Base-by-base conservation (phyloP, 2,113 vertebrate species). In the Pachypanchax playfairii region DNA sequence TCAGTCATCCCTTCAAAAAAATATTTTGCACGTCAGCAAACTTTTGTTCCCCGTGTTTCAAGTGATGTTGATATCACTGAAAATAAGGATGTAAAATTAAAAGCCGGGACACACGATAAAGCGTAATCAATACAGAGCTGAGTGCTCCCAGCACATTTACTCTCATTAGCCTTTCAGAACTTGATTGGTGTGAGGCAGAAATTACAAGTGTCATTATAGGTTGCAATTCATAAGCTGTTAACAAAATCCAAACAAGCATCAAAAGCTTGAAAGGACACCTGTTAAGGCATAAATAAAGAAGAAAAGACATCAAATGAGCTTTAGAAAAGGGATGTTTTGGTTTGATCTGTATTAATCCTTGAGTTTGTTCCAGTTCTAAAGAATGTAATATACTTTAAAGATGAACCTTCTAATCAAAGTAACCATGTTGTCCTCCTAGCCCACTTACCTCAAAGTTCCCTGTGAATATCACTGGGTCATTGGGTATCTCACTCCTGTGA, bases 401-500 rank as follows among this genome's bases (percentile, higher is more conserved):
- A 46, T 13, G 29, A 56, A 46, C 58, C 38, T 56, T 59, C 48
- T 47, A 52, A 12, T 14, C 24, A 65, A 31, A 25, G 25, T 71
- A 66, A 58, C 64, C 56, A 50, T 46, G 60, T 36, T 50, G 43
- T 57, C 77, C 49, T 63, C 29, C 21, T 43, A 4, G 18, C 53
- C 44, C 12, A 38, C 52, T 60, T 47, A 35, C 42, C 2, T 0
- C 36, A 50, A 81, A 73, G 69, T 77, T 80, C 66, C 66, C 41
- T 0, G 15, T 38, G 51, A 75, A 59, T 51, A 79, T 77, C 66
- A 80, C 75, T 69, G 53, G 79, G 80, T 77, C 65, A 75, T 76
- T 68, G 53, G 22, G 24, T 33, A 35, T 69, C 73, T 74, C 70
- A 65, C 85, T 61, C 59, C 79, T 75, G 78, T 44, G 84, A 88